Evolutionary conservation across 2,113 vertebrate species (phyloP).

Genomic region (Oophaga pumilio): DNA sequence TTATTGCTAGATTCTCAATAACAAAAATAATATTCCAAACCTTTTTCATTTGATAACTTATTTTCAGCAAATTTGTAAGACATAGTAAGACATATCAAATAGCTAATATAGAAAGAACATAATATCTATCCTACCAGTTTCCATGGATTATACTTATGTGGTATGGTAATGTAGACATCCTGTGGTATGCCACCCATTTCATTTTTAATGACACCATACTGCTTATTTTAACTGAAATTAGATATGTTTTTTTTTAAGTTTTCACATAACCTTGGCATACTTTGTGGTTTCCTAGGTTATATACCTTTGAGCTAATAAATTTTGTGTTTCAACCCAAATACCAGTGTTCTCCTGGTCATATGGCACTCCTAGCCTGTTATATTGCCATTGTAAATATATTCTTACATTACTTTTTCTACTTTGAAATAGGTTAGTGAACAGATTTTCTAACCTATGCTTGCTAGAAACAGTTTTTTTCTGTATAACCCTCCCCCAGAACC

Average conservation of each 20-base stretch:
- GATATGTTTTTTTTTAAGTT: background rate
- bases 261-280: constrained; percentile 19
- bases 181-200: constrained; percentile 3
- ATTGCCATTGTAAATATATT: background rate
- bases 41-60: background rate
- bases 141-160: background rate
- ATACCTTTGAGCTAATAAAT: constrained; percentile 36
- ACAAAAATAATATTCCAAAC: background rate
- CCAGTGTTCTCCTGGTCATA: background rate
- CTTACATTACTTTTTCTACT: background rate
- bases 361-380: background rate
- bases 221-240: constrained; percentile 7
- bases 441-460: background rate
- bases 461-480: background rate
- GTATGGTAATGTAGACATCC: background rate
- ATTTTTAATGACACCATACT: constrained; percentile 15
- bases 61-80: background rate
- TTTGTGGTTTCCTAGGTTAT: constrained; percentile 36
- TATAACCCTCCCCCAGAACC: no score
- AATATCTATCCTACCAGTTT: background rate
- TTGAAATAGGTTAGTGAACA: background rate
- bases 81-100: background rate
- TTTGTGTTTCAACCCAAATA: constrained; percentile 29
- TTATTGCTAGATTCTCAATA: background rate
- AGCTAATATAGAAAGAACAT: background rate